Conservation (phyloP, 2,113 vertebrate species). For the Rhinopomastus cyanomelas region DNA sequence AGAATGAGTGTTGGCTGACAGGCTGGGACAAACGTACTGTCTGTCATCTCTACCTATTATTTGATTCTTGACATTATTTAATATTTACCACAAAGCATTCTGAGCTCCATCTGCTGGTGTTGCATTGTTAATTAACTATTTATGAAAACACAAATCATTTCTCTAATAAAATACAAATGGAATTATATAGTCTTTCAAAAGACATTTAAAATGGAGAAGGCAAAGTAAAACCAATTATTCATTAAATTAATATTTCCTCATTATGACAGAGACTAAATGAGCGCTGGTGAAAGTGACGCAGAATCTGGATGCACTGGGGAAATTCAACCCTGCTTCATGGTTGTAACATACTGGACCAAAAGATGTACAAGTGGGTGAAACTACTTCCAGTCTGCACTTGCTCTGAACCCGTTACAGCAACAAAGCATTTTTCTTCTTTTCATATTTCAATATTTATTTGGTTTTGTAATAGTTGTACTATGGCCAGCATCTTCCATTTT, state of each 20-base stretch:
- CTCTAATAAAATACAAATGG: not conserved
- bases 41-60: not conserved
- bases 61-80: not conserved
- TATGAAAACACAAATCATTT: not conserved
- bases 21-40: not conserved
- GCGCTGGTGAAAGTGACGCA: not conserved
- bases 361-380: not conserved
- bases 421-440: not conserved
- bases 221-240: not conserved
- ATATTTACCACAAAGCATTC: not conserved
- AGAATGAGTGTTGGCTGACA: not conserved
- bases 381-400: not conserved
- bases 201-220: not conserved
- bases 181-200: not conserved
- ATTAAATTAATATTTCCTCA: not conserved
- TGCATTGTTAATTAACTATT: constrained; percentile 47
- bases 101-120: constrained; percentile 57
- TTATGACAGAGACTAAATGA: not conserved
- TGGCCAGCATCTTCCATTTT: not conserved
- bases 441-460: not conserved
- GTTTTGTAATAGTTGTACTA: not conserved
- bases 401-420: not conserved
- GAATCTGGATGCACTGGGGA: not conserved
- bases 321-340: not conserved
- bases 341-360: not conserved